Evolutionary conservation across 2,113 vertebrate genomes (phyloP).

Genomic region (Mustela nigripes): DNA sequence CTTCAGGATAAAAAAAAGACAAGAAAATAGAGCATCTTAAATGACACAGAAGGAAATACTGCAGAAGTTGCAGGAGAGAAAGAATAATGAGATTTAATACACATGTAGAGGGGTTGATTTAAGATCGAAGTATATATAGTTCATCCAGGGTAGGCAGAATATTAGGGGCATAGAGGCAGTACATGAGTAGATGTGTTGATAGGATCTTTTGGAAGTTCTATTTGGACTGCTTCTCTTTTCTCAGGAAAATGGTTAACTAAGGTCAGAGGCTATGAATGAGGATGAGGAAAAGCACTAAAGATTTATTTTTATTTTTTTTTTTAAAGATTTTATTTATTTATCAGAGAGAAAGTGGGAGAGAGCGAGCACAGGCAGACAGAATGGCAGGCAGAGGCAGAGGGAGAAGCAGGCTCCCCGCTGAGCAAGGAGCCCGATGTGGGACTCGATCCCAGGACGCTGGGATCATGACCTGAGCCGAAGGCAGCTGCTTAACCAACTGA

Average conservation of each 20-base stretch:
- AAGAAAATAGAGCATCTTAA: not conserved
- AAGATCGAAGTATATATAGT: not conserved
- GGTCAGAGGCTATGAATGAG: not conserved
- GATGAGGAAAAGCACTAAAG: not conserved
- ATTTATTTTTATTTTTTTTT: not conserved
- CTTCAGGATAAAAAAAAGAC: not conserved
- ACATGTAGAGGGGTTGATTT: not conserved
- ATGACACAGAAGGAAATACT: not conserved
- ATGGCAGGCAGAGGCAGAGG: too few species aligned
- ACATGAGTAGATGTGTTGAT: not conserved
- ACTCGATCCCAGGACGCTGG: too few species aligned
- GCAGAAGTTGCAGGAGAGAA: not conserved
- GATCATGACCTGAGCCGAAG: too few species aligned
- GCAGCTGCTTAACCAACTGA: too few species aligned
- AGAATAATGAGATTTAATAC: not conserved
- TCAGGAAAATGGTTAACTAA: conserved; percentile 11
- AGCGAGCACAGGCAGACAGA: too few species aligned
- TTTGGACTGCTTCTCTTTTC: conserved; percentile 7
- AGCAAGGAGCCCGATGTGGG: too few species aligned
- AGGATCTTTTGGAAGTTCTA: conserved; percentile 16
- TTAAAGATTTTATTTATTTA: too few species aligned
- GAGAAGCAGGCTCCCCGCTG: too few species aligned
- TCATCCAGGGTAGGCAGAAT: not conserved
- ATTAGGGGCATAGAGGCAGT: not conserved
- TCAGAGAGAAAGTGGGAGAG: too few species aligned